These are phyloP conservation scores for Notechis scutatus DNA, from an alignment of 2,113 vertebrate genomes.

Conservation along the genomic window DNA sequence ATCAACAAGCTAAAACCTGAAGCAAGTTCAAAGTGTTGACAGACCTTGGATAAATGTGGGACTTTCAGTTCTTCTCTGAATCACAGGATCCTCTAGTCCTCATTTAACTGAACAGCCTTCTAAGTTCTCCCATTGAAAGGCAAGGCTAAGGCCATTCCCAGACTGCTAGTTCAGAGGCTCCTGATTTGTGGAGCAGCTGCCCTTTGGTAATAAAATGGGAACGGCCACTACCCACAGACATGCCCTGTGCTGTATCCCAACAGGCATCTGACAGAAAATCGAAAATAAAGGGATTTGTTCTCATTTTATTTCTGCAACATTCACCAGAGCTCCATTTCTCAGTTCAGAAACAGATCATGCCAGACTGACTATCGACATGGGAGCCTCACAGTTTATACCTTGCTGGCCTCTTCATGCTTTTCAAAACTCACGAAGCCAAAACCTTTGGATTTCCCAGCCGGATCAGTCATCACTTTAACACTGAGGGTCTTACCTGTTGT, in stretches of 20 bases:
- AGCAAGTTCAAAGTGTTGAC: not conserved
- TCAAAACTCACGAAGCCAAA: conserved; percentile 99
- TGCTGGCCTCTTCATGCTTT: conserved; percentile 96
- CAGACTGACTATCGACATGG: not conserved
- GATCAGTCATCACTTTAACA: conserved; percentile 97
- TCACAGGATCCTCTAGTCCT: not conserved
- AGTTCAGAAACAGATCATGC: not conserved
- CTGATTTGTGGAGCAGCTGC: not conserved
- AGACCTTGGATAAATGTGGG: not conserved
- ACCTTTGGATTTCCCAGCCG: conserved; percentile 93
- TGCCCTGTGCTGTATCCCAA: not conserved
- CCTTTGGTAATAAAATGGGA: not conserved
- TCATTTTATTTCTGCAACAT: not conserved
- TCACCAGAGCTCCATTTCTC: not conserved
- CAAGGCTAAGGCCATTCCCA: too few relatives aligned
- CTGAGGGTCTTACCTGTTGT: conserved; percentile 92
- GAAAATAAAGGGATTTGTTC: not conserved
- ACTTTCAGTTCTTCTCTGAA: not conserved
- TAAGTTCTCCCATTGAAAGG: not conserved
- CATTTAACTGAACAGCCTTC: not conserved
- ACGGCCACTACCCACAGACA: not conserved
- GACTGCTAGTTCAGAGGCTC: not conserved
- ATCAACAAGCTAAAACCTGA: too few relatives aligned
- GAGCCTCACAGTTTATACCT: conserved; percentile 71
- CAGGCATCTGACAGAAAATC: not conserved